phyloP scores from a whole-genome alignment of 2,113 vertebrate genomes.

The Notothenia coriiceps region DNA sequence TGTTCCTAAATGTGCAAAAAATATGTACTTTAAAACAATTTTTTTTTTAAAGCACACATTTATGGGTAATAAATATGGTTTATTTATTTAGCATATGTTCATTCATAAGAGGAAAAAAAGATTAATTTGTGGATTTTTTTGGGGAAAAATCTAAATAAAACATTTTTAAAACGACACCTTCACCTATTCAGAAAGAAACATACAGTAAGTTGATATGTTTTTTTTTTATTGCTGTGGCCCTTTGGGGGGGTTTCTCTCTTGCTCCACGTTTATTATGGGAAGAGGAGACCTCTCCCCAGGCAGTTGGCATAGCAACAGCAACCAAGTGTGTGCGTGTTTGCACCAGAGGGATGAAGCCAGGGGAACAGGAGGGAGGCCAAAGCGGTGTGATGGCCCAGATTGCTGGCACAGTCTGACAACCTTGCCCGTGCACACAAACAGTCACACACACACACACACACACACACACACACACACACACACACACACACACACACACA shows the following conservation, averaged over 20 bases:
- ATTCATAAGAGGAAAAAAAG: too few species aligned
- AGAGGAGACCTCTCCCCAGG: constrained; percentile 23
- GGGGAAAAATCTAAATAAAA: too few species aligned
- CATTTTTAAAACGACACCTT: too few species aligned
- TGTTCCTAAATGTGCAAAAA: background rate
- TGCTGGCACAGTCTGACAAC: constrained; percentile 46
- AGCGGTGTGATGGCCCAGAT: constrained; percentile 31
- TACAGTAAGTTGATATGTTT: too few species aligned
- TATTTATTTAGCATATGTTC: background rate
- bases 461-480: too few species aligned
- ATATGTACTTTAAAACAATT: too few species aligned
- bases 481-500: too few species aligned
- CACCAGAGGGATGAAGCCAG: constrained; percentile 14
- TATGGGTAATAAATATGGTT: too few species aligned
- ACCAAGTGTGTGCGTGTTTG: constrained; percentile 12
- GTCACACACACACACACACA: background rate
- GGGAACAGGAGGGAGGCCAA: background rate
- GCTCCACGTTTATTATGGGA: constrained; percentile 19
- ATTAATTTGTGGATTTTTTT: too few species aligned
- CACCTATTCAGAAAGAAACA: background rate
- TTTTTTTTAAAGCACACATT: too few species aligned
- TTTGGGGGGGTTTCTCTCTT: constrained; percentile 9
- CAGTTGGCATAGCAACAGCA: constrained; percentile 58
- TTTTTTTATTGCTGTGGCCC: background rate
- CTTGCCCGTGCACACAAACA: constrained; percentile 26